These are phyloP conservation scores for Stegostoma tigrinum DNA, from an alignment of 2,113 vertebrate genomes.

Conservation along the genomic window DNA sequence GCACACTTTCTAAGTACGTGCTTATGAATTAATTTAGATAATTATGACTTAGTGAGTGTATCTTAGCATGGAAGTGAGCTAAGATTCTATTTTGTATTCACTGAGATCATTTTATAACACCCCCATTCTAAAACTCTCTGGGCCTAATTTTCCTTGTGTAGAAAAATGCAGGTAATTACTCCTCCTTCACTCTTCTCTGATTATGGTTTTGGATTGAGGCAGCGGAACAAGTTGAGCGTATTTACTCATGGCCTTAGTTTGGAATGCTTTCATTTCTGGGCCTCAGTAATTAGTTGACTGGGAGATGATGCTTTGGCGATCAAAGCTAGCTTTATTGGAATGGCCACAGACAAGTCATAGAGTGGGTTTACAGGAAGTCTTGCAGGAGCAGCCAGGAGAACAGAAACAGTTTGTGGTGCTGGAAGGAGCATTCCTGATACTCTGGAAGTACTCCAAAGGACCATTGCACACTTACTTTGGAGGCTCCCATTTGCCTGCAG, in stretches of 20 bases:
- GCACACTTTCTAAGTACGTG: background rate
- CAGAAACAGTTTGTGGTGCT: background rate
- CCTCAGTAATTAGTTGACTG: background rate
- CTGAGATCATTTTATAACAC: background rate
- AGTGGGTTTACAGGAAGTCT: background rate
- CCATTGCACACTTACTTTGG: background rate
- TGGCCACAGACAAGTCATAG: background rate
- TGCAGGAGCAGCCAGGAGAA: background rate
- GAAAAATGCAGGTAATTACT: background rate
- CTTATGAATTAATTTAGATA: background rate
- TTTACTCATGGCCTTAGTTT: background rate
- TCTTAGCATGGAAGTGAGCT: background rate
- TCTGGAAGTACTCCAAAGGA: background rate
- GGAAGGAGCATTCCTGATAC: background rate
- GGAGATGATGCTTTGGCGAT: background rate
- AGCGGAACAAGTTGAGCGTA: background rate
- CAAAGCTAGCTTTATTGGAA: background rate
- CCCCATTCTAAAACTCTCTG: background rate
- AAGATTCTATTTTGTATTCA: background rate
- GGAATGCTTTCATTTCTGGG: background rate
- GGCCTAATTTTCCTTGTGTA: background rate
- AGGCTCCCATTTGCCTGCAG: too few relatives aligned
- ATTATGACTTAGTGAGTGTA: conserved; percentile 3
- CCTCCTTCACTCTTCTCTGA: background rate
- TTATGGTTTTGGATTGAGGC: background rate